Base-by-base conservation (phyloP, 2,888 invertebrate species). In the Agrotis segetum region DNA sequence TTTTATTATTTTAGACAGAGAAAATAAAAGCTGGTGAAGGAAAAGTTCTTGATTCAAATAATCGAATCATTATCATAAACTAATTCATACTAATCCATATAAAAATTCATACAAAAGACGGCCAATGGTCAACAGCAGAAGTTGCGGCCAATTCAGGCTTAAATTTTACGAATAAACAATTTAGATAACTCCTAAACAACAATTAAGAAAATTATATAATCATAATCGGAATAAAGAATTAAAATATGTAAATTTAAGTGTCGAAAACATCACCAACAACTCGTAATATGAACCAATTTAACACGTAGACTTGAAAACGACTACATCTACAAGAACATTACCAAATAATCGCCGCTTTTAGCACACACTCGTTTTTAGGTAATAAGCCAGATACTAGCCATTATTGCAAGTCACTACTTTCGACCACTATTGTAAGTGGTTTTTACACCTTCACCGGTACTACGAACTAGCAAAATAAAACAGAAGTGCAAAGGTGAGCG, bases 401-500 rank as follows among this genome's bases (percentile, higher is more conserved):
- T 63, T 61, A 40, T 40, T 64, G 66, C 65, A 70, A 74, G 66
- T 60, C 40, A 56, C 7, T 47, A 21, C 65, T 66, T 53, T 64
- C 66, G 29, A 53, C n/a, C 1, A 14, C 21, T 44, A 62, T 67
- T 46, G 63, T 61, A 19, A 74, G 40, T 24, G 53, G 14, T 24
- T 11, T 17, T 4, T 19, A 14, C 70, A 63, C 52, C 63, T 67
- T 61, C 67, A n/a, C 24, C 49, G 11, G n/a, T 16, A 14, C 52
- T 16, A 14, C 52, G n/a, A 21, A 53, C 50, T 55, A 50, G 24
- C 7, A 60, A 61, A 80, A 79, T 68, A 77, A 75, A 80, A 65
- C 44, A 81, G 76, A 82, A 79, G 79, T 55, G 78, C 65, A 79
- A 63, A 79, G 79, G 72, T 82, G 65, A 82, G 64, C 50, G 19